Base-by-base conservation (phyloP, 2,113 vertebrate genomes). In the Nematolebias whitei region DNA sequence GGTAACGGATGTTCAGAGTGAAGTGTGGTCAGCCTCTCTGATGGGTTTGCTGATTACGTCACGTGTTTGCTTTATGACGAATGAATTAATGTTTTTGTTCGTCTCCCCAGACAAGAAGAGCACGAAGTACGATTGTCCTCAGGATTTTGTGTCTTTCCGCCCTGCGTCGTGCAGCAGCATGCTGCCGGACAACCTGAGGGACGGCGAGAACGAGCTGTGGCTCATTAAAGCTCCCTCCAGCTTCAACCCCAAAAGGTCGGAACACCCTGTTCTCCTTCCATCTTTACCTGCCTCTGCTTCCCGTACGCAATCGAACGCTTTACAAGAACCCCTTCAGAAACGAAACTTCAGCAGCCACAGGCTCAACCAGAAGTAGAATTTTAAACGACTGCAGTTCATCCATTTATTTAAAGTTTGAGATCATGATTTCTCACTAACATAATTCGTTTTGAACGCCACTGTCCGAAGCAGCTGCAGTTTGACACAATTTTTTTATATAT, bases 181-280 rank as follows among this genome's bases (percentile, higher is more conserved):
- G 0, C 49, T 84, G 0, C 54, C 60, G 1, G 16, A 76, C 22
- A 78, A 44, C 1, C 44, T 89, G 51, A 80, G 70, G 57, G 69
- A 59, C 16, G 55, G 40, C 5, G 64, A 88, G 22, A 84, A 54
- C 0, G 92, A 94, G 66, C 63, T 93, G 23, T 94, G 92, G 92
- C 90, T 94, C 48, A 91, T 94, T 40, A 93, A 93, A 87, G 85
- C 92, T 32, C 93, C 93, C 2, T 65, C 60, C 50, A 74, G 43
- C 75, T 93, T 93, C 19, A 59, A 87, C 32, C 85, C 91, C 14
- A 59, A 88, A 50, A 68, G 90, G 92, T 94, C 61, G 19, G 86
- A 56, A 23, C n/a, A 24, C 4, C 15, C 24, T 14, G 47, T 26
- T 19, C 35, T 12, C 2, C n/a, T 20, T 53, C 12, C 14, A 16